These are phyloP conservation scores for Daphoenositta chrysoptera DNA, from an alignment of 2,113 vertebrate genomes.

Conservation along the genomic window DNA sequence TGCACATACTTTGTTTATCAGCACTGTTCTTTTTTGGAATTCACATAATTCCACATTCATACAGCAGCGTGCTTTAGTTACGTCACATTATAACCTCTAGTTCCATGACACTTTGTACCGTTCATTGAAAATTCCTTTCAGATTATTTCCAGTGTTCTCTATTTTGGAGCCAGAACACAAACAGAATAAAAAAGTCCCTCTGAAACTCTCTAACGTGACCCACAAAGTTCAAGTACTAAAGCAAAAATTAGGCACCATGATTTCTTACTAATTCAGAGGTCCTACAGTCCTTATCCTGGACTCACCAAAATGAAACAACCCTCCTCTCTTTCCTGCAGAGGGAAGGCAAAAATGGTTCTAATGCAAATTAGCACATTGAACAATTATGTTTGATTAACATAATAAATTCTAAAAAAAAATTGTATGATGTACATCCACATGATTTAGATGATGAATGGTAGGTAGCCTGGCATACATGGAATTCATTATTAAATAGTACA, in stretches of 20 bases:
- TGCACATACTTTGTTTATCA: background rate
- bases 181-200: background rate
- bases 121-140: background rate
- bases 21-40: background rate
- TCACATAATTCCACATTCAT: fast-evolving
- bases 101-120: background rate
- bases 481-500: background rate
- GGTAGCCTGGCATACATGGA: background rate
- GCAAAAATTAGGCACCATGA: background rate
- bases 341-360: background rate
- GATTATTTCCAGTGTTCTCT: background rate
- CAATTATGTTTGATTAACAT: background rate
- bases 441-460: background rate
- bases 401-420: background rate
- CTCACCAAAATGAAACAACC: background rate
- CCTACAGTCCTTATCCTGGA: background rate
- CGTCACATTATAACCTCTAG: background rate
- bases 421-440: background rate
- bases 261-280: background rate
- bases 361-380: background rate
- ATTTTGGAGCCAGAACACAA: background rate
- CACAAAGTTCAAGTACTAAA: background rate
- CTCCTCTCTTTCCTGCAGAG: background rate
- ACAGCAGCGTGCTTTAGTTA: background rate
- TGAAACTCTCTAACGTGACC: background rate